Evolutionary conservation across 2,888 invertebrate species (phyloP).

Genomic region (Stenolophus ochropezus): DNA sequence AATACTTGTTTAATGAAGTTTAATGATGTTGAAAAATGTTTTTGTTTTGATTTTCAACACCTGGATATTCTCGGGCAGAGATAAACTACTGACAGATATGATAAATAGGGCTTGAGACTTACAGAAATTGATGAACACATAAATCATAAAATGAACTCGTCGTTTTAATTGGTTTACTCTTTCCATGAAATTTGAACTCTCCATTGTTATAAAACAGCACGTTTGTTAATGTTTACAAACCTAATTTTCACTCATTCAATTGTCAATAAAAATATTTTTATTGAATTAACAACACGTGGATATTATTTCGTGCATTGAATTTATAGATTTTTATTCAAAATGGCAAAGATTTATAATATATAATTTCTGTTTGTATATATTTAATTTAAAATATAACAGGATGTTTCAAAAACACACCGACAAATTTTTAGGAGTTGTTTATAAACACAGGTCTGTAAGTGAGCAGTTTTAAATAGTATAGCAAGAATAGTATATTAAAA

Average conservation of each 20-base stretch:
- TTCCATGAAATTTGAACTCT: background rate
- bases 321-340: background rate
- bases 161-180: background rate
- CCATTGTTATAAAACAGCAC: background rate
- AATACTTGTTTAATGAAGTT: background rate
- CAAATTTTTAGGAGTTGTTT: too few relatives aligned
- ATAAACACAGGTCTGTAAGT: too few relatives aligned
- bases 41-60: background rate
- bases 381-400: background rate
- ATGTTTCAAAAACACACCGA: too few relatives aligned
- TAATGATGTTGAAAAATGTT: background rate
- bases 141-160: background rate
- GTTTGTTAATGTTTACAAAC: background rate
- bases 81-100: conserved; percentile 1
- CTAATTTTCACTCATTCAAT: background rate
- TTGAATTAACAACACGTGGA: background rate
- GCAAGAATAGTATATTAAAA: too few relatives aligned
- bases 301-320: too few relatives aligned
- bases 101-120: background rate
- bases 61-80: background rate
- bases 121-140: conserved; percentile 1
- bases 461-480: too few relatives aligned
- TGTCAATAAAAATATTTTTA: background rate
- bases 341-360: background rate
- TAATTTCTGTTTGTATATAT: background rate